Percentiles rank a stretch among this genome's conserved stretches.
Evolutionary conservation across 2,888 invertebrate species (phyloP).

Genomic region (Fragum sueziense): DNA sequence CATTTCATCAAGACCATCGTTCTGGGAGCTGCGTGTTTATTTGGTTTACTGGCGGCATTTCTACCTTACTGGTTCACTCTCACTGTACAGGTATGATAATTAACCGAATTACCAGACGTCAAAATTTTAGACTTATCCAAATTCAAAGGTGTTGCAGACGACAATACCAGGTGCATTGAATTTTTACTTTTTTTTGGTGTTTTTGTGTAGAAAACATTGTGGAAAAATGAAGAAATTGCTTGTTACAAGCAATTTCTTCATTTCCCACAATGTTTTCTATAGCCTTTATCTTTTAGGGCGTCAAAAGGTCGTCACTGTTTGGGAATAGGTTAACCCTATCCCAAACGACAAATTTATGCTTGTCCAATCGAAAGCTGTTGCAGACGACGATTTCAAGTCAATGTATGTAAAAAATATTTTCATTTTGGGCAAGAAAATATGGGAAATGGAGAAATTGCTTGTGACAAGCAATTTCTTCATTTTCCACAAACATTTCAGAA

Average conservation of each 20-base stretch:
- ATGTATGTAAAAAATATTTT: neutral
- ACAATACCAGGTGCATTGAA: too few relatives aligned
- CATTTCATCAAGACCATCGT: conserved; percentile 42
- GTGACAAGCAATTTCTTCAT: neutral
- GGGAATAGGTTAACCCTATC: too few relatives aligned
- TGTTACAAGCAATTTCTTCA: too few relatives aligned
- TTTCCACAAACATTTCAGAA: neutral
- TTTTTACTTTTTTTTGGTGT: too few relatives aligned
- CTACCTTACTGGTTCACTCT: conserved; percentile 49
- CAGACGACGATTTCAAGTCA: neutral
- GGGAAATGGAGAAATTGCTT: neutral
- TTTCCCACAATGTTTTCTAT: too few relatives aligned
- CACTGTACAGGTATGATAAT: conserved; percentile 32
- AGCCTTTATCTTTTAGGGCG: neutral
- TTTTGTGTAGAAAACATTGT: too few relatives aligned
- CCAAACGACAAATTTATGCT: neutral
- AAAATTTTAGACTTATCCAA: too few relatives aligned
- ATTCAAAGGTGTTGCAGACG: too few relatives aligned
- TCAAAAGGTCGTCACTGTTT: neutral
- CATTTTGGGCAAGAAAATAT: neutral
- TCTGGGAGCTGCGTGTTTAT: conserved; percentile 22
- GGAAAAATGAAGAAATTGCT: too few relatives aligned
- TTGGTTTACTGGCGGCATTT: conserved; percentile 1
- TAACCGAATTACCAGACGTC: neutral
- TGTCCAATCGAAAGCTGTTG: neutral